Conservation (phyloP, 2,888 invertebrate species). For the Punctoribates punctum region DNA sequence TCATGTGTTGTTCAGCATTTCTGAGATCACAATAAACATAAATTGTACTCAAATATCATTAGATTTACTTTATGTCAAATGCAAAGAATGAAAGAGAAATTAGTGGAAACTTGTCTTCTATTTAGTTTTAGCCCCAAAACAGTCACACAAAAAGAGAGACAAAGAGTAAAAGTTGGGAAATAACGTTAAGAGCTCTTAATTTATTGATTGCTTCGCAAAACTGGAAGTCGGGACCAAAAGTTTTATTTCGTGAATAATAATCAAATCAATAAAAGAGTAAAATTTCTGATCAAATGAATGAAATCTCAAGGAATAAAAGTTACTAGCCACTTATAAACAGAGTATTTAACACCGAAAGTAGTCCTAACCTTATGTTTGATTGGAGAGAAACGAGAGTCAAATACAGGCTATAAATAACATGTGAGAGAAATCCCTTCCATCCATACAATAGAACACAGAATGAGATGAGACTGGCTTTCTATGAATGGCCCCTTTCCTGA, state of each 20-base stretch:
- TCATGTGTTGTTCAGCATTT: conserved; percentile 16
- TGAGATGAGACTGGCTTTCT: conserved; percentile 5
- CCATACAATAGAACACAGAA: conserved; percentile 9
- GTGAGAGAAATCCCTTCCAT: conserved; percentile 11
- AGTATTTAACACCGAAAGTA: background rate
- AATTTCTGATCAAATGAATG: background rate
- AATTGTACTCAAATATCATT: conserved; percentile 34
- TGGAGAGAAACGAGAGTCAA: background rate
- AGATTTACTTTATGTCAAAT: conserved; percentile 21
- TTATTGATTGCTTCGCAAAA: background rate
- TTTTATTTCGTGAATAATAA: conserved; percentile 22
- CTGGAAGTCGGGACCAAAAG: background rate
- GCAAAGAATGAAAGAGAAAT: conserved; percentile 25
- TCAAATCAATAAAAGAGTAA: background rate
- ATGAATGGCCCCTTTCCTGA: conserved; percentile 29
- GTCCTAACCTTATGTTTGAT: background rate
- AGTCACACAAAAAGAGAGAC: background rate
- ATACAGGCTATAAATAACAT: conserved; percentile 19
- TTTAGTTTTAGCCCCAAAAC: background rate
- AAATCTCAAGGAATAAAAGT: background rate
- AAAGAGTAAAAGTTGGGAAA: background rate
- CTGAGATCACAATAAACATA: conserved; percentile 27
- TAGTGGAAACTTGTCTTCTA: background rate
- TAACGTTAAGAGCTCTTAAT: conserved; percentile 7
- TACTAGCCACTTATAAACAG: background rate